phyloP scores from a whole-genome alignment of 2,113 vertebrate genomes.

The Petrocephalus microphthalmus region DNA sequence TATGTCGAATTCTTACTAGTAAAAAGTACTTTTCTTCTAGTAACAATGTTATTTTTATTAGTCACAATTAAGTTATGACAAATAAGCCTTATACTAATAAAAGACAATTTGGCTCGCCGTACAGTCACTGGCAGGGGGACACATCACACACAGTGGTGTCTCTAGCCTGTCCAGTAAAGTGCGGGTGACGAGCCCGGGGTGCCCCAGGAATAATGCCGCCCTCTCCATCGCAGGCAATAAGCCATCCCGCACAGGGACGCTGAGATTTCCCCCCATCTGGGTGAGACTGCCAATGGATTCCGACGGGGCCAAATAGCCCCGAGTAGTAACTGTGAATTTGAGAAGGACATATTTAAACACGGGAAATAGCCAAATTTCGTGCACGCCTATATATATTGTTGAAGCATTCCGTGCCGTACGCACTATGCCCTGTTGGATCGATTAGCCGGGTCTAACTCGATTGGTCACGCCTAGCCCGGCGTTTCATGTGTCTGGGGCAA shows the following conservation, averaged over 20 bases:
- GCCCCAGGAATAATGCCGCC: neutral
- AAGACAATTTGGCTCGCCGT: neutral
- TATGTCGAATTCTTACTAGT: neutral
- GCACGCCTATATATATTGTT: neutral
- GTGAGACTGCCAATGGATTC: neutral
- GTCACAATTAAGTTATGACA: neutral
- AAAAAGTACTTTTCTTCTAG: neutral
- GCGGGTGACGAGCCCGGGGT: neutral
- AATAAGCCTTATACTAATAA: neutral
- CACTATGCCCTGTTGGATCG: neutral
- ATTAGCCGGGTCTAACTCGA: constrained; percentile 34
- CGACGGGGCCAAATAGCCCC: neutral
- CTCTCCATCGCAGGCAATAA: neutral
- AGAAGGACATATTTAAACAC: neutral
- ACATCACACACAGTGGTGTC: neutral
- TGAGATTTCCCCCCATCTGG: neutral
- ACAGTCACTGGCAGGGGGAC: neutral
- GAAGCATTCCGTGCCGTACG: neutral
- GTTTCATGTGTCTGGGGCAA: constrained; percentile 69
- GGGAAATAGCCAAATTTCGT: neutral
- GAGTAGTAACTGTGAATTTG: neutral
- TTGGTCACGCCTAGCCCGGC: constrained; percentile 61
- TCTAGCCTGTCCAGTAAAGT: neutral
- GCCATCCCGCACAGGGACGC: neutral
- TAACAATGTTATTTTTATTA: neutral